phyloP scores from a whole-genome alignment of 2,113 vertebrate genomes.

The Illadopsis cleaveri region DNA sequence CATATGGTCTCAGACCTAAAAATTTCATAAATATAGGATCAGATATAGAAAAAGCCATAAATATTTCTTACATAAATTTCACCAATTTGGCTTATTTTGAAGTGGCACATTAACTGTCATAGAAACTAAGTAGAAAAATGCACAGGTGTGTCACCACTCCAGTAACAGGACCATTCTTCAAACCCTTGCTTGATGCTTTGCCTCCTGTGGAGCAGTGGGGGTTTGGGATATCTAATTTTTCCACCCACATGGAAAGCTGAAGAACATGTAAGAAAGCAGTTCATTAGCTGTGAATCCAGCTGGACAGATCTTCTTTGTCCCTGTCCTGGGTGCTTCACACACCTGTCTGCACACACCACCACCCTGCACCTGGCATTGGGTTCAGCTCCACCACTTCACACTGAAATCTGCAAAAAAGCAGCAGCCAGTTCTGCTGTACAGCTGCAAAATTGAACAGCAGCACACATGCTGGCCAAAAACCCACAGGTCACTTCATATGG shows the following conservation, averaged over 20 bases:
- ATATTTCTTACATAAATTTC: background rate
- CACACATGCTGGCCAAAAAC: background rate
- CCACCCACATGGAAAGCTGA: background rate
- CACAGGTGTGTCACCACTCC: background rate
- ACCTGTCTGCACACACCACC: background rate
- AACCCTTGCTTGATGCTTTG: background rate
- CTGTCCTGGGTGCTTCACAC: background rate
- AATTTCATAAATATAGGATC: background rate
- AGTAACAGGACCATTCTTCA: background rate
- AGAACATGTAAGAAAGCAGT: accelerated
- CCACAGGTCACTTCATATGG: background rate
- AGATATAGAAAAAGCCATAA: background rate
- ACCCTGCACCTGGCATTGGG: background rate
- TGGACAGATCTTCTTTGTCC: background rate
- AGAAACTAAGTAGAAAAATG: background rate
- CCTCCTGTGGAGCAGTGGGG: too few relatives aligned
- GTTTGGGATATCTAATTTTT: background rate
- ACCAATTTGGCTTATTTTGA: accelerated
- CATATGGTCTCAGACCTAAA: background rate
- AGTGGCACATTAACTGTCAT: background rate
- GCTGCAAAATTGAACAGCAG: background rate
- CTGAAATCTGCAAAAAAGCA: background rate
- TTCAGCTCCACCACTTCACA: background rate
- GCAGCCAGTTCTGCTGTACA: background rate
- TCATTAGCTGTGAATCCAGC: background rate